Evolutionary conservation across 2,888 invertebrate species (phyloP).

Genomic region (Aphidius colemani): DNA sequence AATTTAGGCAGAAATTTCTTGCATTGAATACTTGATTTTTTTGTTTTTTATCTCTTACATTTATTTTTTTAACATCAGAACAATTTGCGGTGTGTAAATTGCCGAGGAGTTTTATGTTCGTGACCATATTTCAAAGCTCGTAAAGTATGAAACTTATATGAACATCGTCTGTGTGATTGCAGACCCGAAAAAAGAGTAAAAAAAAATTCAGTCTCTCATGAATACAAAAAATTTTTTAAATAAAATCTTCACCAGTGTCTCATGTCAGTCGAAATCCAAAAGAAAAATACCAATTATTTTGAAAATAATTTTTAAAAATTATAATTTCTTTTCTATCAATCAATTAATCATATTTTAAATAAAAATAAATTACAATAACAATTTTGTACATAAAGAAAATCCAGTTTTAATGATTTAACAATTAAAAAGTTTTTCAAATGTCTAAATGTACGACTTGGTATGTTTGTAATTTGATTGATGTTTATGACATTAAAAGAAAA

Average conservation of each 20-base stretch:
- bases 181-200: no score
- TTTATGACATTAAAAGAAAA: background rate
- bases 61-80: slow-evolving; percentile 19
- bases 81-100: slow-evolving; percentile 32
- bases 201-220: no score
- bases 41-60: no score
- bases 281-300: no score
- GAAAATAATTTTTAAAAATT: no score
- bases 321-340: no score
- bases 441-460: background rate
- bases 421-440: slow-evolving; percentile 4
- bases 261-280: no score
- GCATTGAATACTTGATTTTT: slow-evolving; percentile 34
- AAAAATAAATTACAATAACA: no score
- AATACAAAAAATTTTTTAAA: no score
- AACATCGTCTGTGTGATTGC: no score
- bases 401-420: slow-evolving; percentile 14
- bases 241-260: no score
- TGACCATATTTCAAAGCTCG: slow-evolving; percentile 43
- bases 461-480: background rate
- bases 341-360: no score
- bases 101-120: slow-evolving; percentile 35
- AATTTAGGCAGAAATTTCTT: slow-evolving; percentile 32
- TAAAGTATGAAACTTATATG: slow-evolving; percentile 37
- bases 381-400: background rate